phyloP scores from a whole-genome alignment of 2,888 invertebrate genomes.

The Halocaridina rubra region DNA sequence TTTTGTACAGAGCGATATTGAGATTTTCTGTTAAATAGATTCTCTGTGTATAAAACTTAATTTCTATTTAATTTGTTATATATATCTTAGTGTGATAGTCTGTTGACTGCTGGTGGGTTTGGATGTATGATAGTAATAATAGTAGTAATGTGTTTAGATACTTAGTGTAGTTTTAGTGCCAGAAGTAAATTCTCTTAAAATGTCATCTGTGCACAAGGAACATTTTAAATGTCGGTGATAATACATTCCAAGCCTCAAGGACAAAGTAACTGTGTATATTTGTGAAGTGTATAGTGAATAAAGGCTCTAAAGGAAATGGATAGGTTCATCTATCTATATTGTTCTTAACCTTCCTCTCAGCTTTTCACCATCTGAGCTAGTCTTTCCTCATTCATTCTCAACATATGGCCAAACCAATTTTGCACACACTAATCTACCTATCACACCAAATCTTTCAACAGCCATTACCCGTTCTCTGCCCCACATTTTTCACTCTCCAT shows the following conservation, averaged over 20 bases:
- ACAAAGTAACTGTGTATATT: slow-evolving; percentile 18
- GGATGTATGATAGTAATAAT: not conserved
- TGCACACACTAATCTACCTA: too few species aligned
- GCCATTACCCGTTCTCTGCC: too few species aligned
- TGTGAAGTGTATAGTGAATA: slow-evolving; percentile 33
- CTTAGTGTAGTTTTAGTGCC: not conserved
- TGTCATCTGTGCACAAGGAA: slow-evolving; percentile 22
- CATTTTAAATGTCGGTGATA: not conserved
- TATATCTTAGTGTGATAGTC: not conserved
- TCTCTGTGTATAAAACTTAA: not conserved
- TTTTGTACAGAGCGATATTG: not conserved
- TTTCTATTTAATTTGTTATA: not conserved
- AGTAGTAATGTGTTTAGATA: not conserved
- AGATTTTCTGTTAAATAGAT: not conserved
- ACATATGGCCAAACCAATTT: too few species aligned
- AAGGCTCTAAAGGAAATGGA: too few species aligned
- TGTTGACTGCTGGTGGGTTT: not conserved
- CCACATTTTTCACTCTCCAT: too few species aligned
- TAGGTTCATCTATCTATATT: too few species aligned
- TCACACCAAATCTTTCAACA: too few species aligned
- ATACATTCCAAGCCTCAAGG: slow-evolving; percentile 17
- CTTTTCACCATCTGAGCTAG: too few species aligned
- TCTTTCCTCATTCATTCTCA: too few species aligned
- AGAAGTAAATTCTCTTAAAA: not conserved
- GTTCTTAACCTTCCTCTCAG: too few species aligned